A percentile compares a stretch with the other conserved stretches of the same genome.
phyloP scores from a whole-genome alignment of 2,113 vertebrate species.

The Corapipo altera region DNA sequence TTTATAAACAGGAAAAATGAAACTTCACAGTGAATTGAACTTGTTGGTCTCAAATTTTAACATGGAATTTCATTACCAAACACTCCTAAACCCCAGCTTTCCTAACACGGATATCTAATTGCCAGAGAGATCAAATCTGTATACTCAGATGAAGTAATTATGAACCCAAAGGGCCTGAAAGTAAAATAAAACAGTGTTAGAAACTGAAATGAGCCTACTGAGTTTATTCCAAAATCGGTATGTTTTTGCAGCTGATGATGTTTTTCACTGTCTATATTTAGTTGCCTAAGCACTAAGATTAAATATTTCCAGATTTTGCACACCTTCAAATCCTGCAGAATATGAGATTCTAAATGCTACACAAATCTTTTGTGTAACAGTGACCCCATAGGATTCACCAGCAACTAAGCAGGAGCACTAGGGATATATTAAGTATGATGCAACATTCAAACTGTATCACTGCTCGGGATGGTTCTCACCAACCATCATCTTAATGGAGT shows the following conservation, averaged over 20 bases:
- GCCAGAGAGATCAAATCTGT: neutral
- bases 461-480: neutral
- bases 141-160: neutral
- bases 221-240: neutral
- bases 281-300: neutral
- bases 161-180: neutral
- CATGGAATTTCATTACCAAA: neutral
- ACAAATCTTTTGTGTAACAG: neutral
- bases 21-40: neutral
- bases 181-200: neutral
- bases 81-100: neutral
- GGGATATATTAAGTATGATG: neutral
- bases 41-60: neutral
- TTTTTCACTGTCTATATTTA: neutral
- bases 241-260: neutral
- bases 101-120: neutral
- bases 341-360: neutral
- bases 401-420: neutral
- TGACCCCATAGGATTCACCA: fast-evolving
- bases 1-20: neutral
- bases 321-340: neutral
- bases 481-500: neutral
- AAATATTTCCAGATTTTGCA: neutral
- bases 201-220: neutral
- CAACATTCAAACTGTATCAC: neutral